Evolutionary conservation across 2,888 invertebrate genomes (phyloP), one percentile per base, ranked within the genome.

Genomic region (Diarsia brunnea): DNA sequence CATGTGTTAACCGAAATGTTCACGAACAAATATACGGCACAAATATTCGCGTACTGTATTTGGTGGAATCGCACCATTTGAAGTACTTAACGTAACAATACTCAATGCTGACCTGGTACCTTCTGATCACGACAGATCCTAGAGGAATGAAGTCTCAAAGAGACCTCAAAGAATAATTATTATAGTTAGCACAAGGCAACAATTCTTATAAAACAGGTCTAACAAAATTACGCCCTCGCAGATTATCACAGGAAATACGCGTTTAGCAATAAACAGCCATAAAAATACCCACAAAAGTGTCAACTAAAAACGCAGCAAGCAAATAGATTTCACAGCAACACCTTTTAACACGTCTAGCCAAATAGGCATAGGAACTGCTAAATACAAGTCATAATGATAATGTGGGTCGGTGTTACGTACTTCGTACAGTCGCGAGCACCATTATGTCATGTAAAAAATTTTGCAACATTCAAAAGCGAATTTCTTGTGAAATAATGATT

Each of bases 381-480:
- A 79, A 73, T 61, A 65, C 38, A 24, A 71, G 19, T 49, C 69
- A 65, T 69, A 47, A 63, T 66, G 43, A 12, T 0, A 38, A 71
- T 75, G 75, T 74, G 49, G 69, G 66, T 49, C 38, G 75, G 4
- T 68, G 73, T 79, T 79, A 74, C 69, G 58, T 14, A 58, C 10
- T n/a, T 53, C 10, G 27, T 60, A 60, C 60, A 60, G 4, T 60
- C 60, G 11, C 27, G 19, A 27, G 60, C 60, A 60, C 8, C 58
- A n/a, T n/a, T n/a, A n/a, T n/a, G n/a, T n/a, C n/a, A n/a, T n/a
- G n/a, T n/a, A n/a, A n/a, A n/a, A n/a, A n/a, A n/a, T n/a, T n/a
- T n/a, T n/a, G n/a, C n/a, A n/a, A n/a, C n/a, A n/a, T n/a, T n/a
- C n/a, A n/a, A n/a, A n/a, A n/a, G n/a, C n/a, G n/a, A n/a, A n/a